Evolutionary conservation across 2,113 vertebrate species (phyloP), one percentile per base, ranked within the genome.

Genomic region (Pseudorhombus dupliciocellatus): DNA sequence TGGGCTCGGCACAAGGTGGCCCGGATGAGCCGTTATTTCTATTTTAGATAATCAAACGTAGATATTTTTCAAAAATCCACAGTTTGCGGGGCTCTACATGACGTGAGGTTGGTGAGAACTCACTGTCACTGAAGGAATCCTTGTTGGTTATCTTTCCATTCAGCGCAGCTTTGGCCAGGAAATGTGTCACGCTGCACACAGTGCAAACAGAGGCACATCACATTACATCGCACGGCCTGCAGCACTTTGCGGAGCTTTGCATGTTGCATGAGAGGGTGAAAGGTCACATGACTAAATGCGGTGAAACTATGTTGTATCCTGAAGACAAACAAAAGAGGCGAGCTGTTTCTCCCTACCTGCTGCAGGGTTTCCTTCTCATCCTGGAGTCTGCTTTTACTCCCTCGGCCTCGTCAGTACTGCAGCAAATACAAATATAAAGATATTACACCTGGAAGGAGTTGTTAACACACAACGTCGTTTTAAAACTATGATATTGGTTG

Each of bases 171-270:
- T 66, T 10, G 2, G 25, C 81, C 37, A 87, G 85, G 0, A 24
- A 26, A 52, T 55, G 79, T 20, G 84, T 81, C 56, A 91, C 86
- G 73, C 95, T 97, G 91, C 58, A 91, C 57, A 83, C 18, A 22
- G 42, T 14, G 74, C 31, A 90, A 24, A 75, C 46, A 79, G 21
- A 81, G 21, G 59, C 9, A n/a, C 20, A 57, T 73, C 42, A 79
- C 72, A 61, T 75, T 24, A 67, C 51, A 70, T 59, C 40, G 64
- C 30, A 53, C 5, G 18, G 51, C 46, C 48, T 50, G 48, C 4
- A 37, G 72, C 53, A 16, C 9, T 18, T 22, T 56, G 48, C 1
- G 30, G 70, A 53, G 8, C 9, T 11, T 24, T 57, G 51, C 54
- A 65, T 57, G 70, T 62, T 76, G 31, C 30, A 68, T 59, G 52